Conservation (phyloP, 2,888 invertebrate genomes). For the Catotricha subobsoleta region DNA sequence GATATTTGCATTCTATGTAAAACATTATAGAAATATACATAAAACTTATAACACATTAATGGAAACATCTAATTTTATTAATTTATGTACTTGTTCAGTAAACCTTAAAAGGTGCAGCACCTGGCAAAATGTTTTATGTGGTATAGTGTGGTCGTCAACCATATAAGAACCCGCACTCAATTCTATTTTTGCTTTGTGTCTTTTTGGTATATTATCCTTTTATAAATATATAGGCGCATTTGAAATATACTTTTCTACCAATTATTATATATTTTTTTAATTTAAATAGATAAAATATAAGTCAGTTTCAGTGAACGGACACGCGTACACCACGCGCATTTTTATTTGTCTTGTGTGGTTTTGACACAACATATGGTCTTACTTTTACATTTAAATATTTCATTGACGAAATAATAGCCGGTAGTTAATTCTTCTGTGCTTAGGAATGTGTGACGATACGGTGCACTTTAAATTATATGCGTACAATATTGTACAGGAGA, state of each 20-base stretch:
- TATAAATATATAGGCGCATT: background rate
- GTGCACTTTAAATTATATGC: too few species aligned
- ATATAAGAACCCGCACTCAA: background rate
- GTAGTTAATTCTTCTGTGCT: slow-evolving; percentile 1
- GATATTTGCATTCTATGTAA: too few species aligned
- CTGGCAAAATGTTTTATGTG: background rate
- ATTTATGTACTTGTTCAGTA: slow-evolving; percentile 6
- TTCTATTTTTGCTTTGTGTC: background rate
- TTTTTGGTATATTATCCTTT: slow-evolving; percentile 1
- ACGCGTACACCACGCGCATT: slow-evolving; percentile 2
- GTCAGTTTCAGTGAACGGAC: slow-evolving; percentile 2
- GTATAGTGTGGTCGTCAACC: background rate
- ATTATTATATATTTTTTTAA: background rate
- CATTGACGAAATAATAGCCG: background rate
- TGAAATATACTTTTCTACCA: background rate
- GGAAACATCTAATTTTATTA: too few species aligned
- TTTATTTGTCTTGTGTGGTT: background rate
- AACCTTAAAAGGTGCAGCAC: slow-evolving; percentile 4
- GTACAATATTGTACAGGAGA: too few species aligned
- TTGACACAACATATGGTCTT: slow-evolving; percentile 2
- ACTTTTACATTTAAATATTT: too few species aligned
- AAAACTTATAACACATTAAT: too few species aligned
- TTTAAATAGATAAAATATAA: background rate
- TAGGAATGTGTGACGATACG: slow-evolving; percentile 4
- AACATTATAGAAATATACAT: too few species aligned